Evolutionary conservation across 1,140 invertebrate species (phyloP).

Genomic region (Macrotrachela quadricornifera): DNA sequence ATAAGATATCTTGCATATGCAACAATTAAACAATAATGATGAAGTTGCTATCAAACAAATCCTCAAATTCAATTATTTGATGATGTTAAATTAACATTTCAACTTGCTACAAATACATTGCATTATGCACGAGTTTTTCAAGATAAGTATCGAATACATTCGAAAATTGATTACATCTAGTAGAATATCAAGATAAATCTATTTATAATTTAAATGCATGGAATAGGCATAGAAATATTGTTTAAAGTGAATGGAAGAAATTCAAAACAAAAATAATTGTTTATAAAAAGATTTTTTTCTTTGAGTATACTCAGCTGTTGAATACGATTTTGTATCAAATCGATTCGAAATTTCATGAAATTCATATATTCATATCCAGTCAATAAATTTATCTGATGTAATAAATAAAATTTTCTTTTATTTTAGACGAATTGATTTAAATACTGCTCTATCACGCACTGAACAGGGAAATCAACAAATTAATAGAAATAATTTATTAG

Average conservation of each 20-base stretch:
- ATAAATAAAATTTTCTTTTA: not conserved
- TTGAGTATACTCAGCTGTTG: not conserved
- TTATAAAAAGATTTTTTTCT: not conserved
- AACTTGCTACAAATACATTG: slow-evolving; percentile 23
- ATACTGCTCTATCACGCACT: slow-evolving; percentile 11
- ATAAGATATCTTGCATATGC: too few relatives aligned
- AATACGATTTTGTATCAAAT: slow-evolving; percentile 14
- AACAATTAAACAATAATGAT: slow-evolving; percentile 12
- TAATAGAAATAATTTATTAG: slow-evolving; percentile 23
- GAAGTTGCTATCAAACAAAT: slow-evolving; percentile 23
- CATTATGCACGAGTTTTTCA: slow-evolving; percentile 27
- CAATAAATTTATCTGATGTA: not conserved
- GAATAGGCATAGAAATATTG: slow-evolving; percentile 8
- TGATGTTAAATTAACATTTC: slow-evolving; percentile 15
- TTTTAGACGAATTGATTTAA: slow-evolving; percentile 2
- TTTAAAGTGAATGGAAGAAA: too few relatives aligned
- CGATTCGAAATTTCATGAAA: not conserved
- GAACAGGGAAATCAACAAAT: slow-evolving; percentile 23
- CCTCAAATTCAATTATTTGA: slow-evolving; percentile 22
- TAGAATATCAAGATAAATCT: not conserved
- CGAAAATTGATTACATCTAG: not conserved
- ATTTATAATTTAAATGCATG: slow-evolving; percentile 5
- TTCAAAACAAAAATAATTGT: too few relatives aligned
- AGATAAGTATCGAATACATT: slow-evolving; percentile 17
- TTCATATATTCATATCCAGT: not conserved